Evolutionary conservation across 2,113 vertebrate species (phyloP), one percentile per base, ranked within the genome.

Genomic region (Phyllopteryx taeniolatus): DNA sequence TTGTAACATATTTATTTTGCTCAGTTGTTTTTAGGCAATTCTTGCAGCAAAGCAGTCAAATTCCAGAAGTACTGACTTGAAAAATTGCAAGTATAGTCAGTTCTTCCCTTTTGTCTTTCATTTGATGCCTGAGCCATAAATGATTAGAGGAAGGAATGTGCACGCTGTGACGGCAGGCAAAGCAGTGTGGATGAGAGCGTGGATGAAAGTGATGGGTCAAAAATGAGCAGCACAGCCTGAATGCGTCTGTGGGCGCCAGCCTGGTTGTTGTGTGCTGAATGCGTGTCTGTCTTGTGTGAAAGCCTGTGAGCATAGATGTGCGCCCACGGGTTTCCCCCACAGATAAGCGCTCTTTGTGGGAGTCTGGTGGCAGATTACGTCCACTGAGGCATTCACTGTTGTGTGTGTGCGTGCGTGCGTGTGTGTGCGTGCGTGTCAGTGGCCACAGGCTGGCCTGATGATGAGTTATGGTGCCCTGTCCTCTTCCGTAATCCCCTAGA

Each of bases 401-500:
- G 81, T 89, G 88, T 91, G 87, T 90, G 8, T 46, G 7, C 91
- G 85, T 92, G 87, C 90, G 8, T 67, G 2, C 91, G 86, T 85
- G 82, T 89, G 89, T 47, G n/a, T 46, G 42, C 19, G 22, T 47
- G 43, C 91, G 87, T 91, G 68, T 69, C 35, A 91, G 87, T 82
- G 83, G 82, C 84, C 82, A 72, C 72, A 78, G 83, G 87, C 88
- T 65, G 72, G 79, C 71, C 76, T 71, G 57, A 79, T 70, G 61
- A 79, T 86, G 90, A 90, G 85, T 90, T 90, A 87, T 91, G 88
- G 79, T 88, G 84, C 84, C 72, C 83, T 79, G 87, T 88, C 81
- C 86, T 86, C 78, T 85, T 87, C 81, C 60, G 73, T 91, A 89
- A 90, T 91, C 90, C 90, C 85, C 85, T 62, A 88, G 89, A 91